phyloP scores from a whole-genome alignment of 2,888 invertebrate species.

The Horisme vitalbata region DNA sequence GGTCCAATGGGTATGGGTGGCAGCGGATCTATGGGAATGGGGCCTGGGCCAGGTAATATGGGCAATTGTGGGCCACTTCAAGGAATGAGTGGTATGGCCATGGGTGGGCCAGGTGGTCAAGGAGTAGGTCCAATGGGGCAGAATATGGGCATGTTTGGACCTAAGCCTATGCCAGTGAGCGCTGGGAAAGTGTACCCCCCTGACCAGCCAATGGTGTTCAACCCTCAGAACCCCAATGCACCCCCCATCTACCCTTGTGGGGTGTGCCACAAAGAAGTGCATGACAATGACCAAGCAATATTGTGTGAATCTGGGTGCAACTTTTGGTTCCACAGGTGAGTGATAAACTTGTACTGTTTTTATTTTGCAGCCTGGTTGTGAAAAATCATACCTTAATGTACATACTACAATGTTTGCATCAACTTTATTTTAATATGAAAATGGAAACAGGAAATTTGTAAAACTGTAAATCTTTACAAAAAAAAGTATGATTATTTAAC shows the following conservation, averaged over 20 bases:
- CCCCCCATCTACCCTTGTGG: constrained; percentile 99
- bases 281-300: constrained; percentile 99
- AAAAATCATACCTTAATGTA: no score
- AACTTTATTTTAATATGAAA: no score
- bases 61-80: constrained; percentile 77
- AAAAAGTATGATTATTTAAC: no score
- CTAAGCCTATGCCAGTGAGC: constrained; percentile 95
- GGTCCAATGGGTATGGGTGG: constrained; percentile 80
- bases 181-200: constrained; percentile 97
- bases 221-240: constrained; percentile 98
- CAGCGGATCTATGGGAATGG: constrained; percentile 74
- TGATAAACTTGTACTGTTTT: constrained; percentile 1
- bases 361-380: not conserved
- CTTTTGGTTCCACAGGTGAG: constrained; percentile 98
- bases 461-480: no score
- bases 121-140: constrained; percentile 83
- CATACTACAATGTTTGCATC: no score
- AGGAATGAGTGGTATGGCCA: constrained; percentile 80
- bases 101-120: constrained; percentile 79
- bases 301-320: constrained; percentile 99
- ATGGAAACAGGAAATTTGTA: no score
- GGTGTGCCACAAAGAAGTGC: constrained; percentile 98
- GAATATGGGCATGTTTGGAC: constrained; percentile 86
- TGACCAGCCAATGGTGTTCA: constrained; percentile 98
- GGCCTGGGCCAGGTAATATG: constrained; percentile 75